phyloP scores from a whole-genome alignment of 2,888 invertebrate species.

The Camponotus fellah region DNA sequence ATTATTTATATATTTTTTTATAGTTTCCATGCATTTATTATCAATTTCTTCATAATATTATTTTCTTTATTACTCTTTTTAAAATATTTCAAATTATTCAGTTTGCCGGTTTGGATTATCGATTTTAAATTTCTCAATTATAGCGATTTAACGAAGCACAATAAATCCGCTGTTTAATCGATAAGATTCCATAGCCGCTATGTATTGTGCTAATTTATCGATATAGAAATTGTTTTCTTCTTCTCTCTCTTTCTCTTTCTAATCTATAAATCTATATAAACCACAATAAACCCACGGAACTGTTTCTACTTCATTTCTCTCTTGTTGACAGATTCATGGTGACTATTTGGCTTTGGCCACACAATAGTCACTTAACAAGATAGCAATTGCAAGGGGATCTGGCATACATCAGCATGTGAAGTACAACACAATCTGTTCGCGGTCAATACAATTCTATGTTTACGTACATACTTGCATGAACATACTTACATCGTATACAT shows the following conservation, averaged over 20 bases:
- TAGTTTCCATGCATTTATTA: neutral
- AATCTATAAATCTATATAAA: neutral
- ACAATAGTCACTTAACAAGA: conserved; percentile 31
- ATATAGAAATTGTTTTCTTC: neutral
- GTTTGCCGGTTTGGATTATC: conserved; percentile 9
- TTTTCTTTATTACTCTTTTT: conserved; percentile 28
- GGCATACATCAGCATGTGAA: conserved; percentile 58
- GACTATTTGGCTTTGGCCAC: conserved; percentile 61
- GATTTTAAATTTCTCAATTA: conserved; percentile 43
- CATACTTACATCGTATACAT: conserved; percentile 33
- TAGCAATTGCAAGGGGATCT: conserved; percentile 56
- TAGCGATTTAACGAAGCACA: conserved; percentile 35
- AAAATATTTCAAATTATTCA: conserved; percentile 24
- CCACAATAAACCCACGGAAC: conserved; percentile 15
- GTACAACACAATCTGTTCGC: conserved; percentile 71
- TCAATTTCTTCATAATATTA: conserved; percentile 6
- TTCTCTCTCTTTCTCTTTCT: neutral
- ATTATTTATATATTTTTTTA: neutral
- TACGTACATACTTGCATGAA: conserved; percentile 38
- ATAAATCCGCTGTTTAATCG: conserved; percentile 33
- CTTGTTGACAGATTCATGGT: conserved; percentile 34
- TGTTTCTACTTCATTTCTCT: conserved; percentile 54
- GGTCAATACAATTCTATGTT: conserved; percentile 63
- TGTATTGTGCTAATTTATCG: neutral
- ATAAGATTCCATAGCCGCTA: neutral